Base-by-base conservation (phyloP, 2,797 vertebrate genomes). In the Crocidura indochinensis region DNA sequence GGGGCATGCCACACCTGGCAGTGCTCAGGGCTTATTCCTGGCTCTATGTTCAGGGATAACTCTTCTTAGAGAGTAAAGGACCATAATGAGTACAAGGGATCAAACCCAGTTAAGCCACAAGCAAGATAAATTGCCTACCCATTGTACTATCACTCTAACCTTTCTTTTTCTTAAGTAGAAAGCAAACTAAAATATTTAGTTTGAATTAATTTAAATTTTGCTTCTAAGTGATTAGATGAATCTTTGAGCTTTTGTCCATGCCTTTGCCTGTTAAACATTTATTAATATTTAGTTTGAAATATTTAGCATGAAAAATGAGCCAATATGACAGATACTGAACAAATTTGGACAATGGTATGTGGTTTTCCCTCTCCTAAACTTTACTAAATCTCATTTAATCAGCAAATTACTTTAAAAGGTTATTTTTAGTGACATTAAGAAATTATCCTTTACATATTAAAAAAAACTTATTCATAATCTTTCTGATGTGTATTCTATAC, bases 341-440 rank as follows among this genome's bases (percentile, higher is more conserved):
- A 79, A 46, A 71, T 14, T 14, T 56, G 64, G 38, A 38, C 4
- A 47, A 26, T 11, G 0, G 15, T 65, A 74, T 1, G 26, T 19
- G 26, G 46, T 14, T n/a, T 72, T 78, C 29, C 31, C 4, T 69
- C 14, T 20, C 7, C 12, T 0, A 2, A 22, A 53, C 19, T 71
- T 6, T 46, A 19, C n/a, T 68, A 15, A 80, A 44, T 51, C 51
- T 85, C 3, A 14, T 22, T 9, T 1, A 38, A 38, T 38, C 5
- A 38, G 2, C 5, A 38, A 38, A 38, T 38, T 5, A 38, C 38
- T 38, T 38, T 38, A 38, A 38, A 38, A 78, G 86, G 15, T 49
- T 12, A 27, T 15, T 92, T 53, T 87, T 24, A 74, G 84, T 74
- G 90, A 91, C 44, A 81, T 60, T 94, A 87, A 91, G 77, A 88